These are phyloP conservation scores for Ochlodes sylvanus DNA, from an alignment of 2,888 invertebrate species.

Conservation along the genomic window DNA sequence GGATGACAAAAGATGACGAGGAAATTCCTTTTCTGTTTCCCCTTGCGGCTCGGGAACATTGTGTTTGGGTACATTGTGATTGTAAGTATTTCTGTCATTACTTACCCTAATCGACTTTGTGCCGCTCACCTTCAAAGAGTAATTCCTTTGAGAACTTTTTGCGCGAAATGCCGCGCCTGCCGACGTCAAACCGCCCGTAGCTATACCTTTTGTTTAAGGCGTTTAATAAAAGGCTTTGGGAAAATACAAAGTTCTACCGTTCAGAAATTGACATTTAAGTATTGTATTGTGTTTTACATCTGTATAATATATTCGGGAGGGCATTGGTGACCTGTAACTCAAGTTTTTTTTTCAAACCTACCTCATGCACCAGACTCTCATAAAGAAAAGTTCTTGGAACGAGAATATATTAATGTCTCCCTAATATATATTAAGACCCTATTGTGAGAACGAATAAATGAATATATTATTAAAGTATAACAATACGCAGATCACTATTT, in stretches of 20 bases:
- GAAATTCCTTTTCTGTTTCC: conserved; percentile 80
- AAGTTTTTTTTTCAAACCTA: too few species aligned
- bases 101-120: conserved; percentile 23
- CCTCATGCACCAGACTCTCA: too few species aligned
- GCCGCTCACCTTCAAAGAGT: conserved; percentile 16
- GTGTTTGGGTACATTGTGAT: conserved; percentile 77
- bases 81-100: conserved; percentile 61
- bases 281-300: not conserved
- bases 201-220: conserved; percentile 17
- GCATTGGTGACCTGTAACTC: too few species aligned
- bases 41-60: conserved; percentile 74
- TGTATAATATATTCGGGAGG: too few species aligned
- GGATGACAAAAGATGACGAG: conserved; percentile 74
- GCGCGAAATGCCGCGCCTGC: not conserved
- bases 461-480: too few species aligned
- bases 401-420: too few species aligned
- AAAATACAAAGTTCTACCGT: not conserved
- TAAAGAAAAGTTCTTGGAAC: too few species aligned
- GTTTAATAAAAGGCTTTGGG: not conserved
- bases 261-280: not conserved
- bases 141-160: conserved; percentile 28
- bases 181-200: not conserved
- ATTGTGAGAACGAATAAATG: too few species aligned
- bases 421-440: too few species aligned
- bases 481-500: too few species aligned